Evolutionary conservation across 2,113 vertebrate species (phyloP), one percentile per base, ranked within the genome.

Genomic region (Sylvicapra grimmia): DNA sequence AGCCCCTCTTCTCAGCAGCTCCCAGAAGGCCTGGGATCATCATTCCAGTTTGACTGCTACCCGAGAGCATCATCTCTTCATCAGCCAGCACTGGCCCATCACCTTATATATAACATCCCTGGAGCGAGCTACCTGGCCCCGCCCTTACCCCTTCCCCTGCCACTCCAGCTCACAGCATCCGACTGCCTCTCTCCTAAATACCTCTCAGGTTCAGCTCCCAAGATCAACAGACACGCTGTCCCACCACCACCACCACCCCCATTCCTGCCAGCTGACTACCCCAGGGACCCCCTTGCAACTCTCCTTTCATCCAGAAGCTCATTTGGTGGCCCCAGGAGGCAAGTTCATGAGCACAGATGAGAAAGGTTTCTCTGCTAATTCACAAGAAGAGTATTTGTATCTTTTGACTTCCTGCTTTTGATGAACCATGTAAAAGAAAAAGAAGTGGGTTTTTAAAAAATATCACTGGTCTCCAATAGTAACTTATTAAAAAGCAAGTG

Each of bases 361-460:
- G 16, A 90, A 80, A 36, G 13, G 0, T 68, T 80, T 85, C 72
- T 86, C 94, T 97, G 86, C 97, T 97, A 97, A 97, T 98, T 97
- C 98, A 98, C 98, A 98, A 98, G 97, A 98, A 98, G 97, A 95
- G 54, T 96, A 61, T 89, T 98, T 88, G 97, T 96, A 97, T 49
- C 40, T 98, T 98, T 98, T 98, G 96, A 98, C 98, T 99, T 99
- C 98, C 98, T 99, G 98, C 97, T 98, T 98, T 98, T 98, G 97
- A 97, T 94, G 97, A 88, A 98, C 89, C 88, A 84, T 97, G 89
- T 86, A 90, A 65, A 92, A 96, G 83, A 94, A 88, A 96, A 96
- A 95, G 58, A 93, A 63, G 31, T 56, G 10, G 12, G 68, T 49
- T 53, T 29, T 25, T 31, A 3, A 6, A 36, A 56, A 25, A 53